Percentiles rank a stretch among this genome's conserved stretches.
These are phyloP conservation scores for Prunella fulvescens DNA, from an alignment of 2,113 vertebrate species.

Conservation along the genomic window DNA sequence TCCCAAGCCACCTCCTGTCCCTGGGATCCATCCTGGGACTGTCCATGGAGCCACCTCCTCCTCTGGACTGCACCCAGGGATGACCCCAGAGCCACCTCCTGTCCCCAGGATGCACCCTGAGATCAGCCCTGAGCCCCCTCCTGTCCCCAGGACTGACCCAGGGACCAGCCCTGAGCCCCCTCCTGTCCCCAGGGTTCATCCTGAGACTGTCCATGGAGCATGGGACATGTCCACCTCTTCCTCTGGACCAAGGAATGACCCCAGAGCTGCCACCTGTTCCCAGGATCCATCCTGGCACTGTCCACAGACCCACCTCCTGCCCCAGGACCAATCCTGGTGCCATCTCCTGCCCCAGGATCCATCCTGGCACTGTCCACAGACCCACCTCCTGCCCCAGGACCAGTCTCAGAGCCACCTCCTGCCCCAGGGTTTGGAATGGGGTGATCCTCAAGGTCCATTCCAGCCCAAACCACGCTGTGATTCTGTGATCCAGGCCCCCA, in stretches of 20 bases:
- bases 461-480: not conserved
- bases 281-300: rapidly evolving
- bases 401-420: not conserved
- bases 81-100: not conserved
- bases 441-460: not conserved
- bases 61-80: not conserved
- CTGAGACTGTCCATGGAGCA: not conserved
- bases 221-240: no score
- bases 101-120: no score
- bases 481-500: rapidly evolving
- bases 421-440: not conserved
- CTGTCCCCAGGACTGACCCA: no score
- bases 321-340: not conserved
- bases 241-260: not conserved
- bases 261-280: not conserved
- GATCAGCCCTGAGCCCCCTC: no score
- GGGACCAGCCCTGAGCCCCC: no score
- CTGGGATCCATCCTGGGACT: rapidly evolving
- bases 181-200: rapidly evolving
- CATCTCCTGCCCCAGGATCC: not conserved
- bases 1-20: not conserved
- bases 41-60: not conserved
- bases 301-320: not conserved
- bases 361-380: not conserved
- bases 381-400: not conserved